A percentile compares a stretch with the other conserved stretches of the same genome.
phyloP scores from a whole-genome alignment of 2,888 invertebrate genomes.

The Cheilosia pagana region DNA sequence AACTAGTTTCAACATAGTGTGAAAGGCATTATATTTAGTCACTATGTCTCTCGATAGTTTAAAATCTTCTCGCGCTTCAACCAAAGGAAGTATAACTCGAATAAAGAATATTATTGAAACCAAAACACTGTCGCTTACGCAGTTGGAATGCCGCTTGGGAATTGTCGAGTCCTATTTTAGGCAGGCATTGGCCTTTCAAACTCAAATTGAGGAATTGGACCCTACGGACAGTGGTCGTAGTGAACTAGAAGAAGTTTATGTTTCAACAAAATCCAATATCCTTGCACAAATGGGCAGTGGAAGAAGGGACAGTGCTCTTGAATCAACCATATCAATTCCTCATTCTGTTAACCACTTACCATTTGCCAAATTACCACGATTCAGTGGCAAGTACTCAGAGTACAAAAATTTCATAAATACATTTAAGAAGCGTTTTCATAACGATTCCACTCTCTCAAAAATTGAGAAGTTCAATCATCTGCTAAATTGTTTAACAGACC shows the following conservation, averaged over 20 bases:
- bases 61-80: not conserved
- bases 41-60: not conserved
- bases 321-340: not conserved
- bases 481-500: constrained; percentile 24
- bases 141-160: not conserved
- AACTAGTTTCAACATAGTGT: no score
- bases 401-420: constrained; percentile 15
- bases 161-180: not conserved
- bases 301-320: not conserved
- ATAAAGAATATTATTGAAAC: not conserved
- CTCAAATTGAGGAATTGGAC: not conserved
- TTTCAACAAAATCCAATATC: constrained; percentile 3
- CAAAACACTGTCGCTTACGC: not conserved
- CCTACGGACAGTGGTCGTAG: not conserved
- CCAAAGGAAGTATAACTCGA: not conserved
- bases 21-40: no score
- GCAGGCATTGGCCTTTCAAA: not conserved
- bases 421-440: not conserved
- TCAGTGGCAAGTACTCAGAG: constrained; percentile 7
- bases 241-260: constrained; percentile 4
- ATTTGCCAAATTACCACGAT: no score
- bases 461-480: constrained; percentile 26
- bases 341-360: not conserved
- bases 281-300: not conserved
- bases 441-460: not conserved